Evolutionary conservation across 2,888 invertebrate species (phyloP).

Genomic region (Drosophila rubida): DNA sequence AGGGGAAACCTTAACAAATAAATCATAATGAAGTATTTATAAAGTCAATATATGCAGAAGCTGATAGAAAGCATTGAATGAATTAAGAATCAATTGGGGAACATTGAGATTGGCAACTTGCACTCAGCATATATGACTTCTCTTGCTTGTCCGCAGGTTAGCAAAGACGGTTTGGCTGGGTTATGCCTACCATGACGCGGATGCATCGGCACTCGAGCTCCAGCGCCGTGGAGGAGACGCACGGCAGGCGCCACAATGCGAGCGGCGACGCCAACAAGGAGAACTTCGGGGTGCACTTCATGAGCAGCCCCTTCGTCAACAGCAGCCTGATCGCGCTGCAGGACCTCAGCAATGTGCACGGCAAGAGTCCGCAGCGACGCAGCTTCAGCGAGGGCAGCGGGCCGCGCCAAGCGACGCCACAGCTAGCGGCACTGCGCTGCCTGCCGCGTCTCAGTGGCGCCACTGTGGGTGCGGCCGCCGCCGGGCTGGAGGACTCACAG

Average conservation of each 20-base stretch:
- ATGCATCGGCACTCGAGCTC: constrained; percentile 82
- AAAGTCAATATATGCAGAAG: no score
- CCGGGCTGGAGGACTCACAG: constrained; percentile 53
- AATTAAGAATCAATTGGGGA: no score
- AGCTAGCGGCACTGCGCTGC: constrained; percentile 57
- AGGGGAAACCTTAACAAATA: no score
- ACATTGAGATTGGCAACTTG: not conserved
- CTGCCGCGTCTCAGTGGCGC: constrained; percentile 43
- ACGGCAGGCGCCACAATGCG: constrained; percentile 59
- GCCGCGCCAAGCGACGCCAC: constrained; percentile 60
- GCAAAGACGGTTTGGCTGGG: constrained; percentile 29
- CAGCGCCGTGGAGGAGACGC: constrained; percentile 65
- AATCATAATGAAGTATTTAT: no score
- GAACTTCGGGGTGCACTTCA: constrained; percentile 82
- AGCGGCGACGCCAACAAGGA: constrained; percentile 82
- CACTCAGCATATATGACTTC: not conserved
- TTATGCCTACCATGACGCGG: constrained; percentile 83
- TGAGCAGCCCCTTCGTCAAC: constrained; percentile 81
- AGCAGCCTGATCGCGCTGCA: constrained; percentile 81
- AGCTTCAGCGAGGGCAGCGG: constrained; percentile 73
- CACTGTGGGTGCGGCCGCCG: not conserved
- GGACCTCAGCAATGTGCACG: constrained; percentile 82
- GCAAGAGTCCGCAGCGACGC: constrained; percentile 79
- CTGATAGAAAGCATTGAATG: no score
- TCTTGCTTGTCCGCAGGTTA: not conserved